Percentiles rank a stretch among this genome's conserved stretches.
Evolutionary conservation across 2,797 vertebrate genomes (phyloP).

Genomic region (Mus caroli): DNA sequence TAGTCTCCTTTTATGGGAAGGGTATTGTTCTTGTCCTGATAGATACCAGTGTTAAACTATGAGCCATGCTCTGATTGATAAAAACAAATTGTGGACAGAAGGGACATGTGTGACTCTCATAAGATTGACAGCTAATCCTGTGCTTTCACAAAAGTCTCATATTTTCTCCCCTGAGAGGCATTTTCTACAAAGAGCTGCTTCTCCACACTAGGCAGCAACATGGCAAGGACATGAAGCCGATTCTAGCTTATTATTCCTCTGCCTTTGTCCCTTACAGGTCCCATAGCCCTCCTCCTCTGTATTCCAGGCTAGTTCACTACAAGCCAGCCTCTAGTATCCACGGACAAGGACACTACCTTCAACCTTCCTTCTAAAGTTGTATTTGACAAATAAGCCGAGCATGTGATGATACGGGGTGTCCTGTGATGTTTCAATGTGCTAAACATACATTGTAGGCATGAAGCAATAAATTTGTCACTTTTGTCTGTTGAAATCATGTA

Average conservation of each 20-base stretch:
- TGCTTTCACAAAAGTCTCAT: neutral
- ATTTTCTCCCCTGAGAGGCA: neutral
- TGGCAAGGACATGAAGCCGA: neutral
- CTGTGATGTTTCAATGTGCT: neutral
- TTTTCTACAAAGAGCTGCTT: neutral
- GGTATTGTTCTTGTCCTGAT: neutral
- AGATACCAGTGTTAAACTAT: neutral
- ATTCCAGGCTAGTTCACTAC: neutral
- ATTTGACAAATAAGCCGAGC: neutral
- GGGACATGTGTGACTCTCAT: neutral
- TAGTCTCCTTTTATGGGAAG: neutral
- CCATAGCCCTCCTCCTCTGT: neutral
- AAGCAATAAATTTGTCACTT: neutral
- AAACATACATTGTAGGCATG: neutral
- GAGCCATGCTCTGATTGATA: slow-evolving; percentile 3
- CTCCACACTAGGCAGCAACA: neutral
- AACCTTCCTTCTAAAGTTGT: neutral
- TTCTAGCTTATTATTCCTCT: neutral
- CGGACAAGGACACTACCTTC: neutral
- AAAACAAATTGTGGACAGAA: neutral
- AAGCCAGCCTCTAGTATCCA: neutral
- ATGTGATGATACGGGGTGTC: neutral
- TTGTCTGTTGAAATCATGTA: neutral
- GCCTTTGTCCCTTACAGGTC: neutral
- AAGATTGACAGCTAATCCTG: neutral